A percentile compares a stretch with the other conserved stretches of the same genome.
Conservation (phyloP, 2,888 invertebrate genomes). For the Dicranocentrus wangi region DNA sequence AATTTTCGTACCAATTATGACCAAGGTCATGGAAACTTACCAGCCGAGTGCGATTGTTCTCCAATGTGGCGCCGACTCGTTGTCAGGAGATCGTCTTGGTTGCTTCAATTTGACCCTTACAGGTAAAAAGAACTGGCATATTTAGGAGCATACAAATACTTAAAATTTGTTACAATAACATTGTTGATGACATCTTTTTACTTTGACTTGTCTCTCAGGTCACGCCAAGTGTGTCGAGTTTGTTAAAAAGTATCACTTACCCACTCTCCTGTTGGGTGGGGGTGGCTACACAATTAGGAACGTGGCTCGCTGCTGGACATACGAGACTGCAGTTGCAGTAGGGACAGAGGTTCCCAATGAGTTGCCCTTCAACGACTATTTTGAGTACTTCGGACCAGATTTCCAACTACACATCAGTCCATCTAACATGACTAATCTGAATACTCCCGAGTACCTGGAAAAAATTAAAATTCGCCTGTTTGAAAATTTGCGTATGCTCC, state of each 20-base stretch:
- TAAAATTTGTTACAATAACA: too few species aligned
- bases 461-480: constrained; percentile 95
- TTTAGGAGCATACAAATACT: too few species aligned
- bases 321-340: constrained; percentile 97
- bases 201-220: too few species aligned
- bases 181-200: too few species aligned
- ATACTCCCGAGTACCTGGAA: constrained; percentile 97
- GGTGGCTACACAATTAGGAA: constrained; percentile 97
- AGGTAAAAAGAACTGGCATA: too few species aligned
- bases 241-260: constrained; percentile 96
- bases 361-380: constrained; percentile 94
- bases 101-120: constrained; percentile 97
- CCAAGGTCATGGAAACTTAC: constrained; percentile 99
- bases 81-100: constrained; percentile 96
- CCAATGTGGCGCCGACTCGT: constrained; percentile 98
- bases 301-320: constrained; percentile 99
- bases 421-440: constrained; percentile 92
- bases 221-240: constrained; percentile 99
- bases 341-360: constrained; percentile 98
- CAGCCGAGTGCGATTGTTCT: constrained; percentile 98
- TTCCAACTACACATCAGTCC: constrained; percentile 87
- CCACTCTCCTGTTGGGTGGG: constrained; percentile 80
- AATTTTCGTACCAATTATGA: constrained; percentile 93
- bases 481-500: constrained; percentile 97
- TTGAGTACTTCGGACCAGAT: constrained; percentile 99